These are phyloP conservation scores for Platerodrilus igneus DNA, from an alignment of 2,888 invertebrate genomes.

Conservation along the genomic window DNA sequence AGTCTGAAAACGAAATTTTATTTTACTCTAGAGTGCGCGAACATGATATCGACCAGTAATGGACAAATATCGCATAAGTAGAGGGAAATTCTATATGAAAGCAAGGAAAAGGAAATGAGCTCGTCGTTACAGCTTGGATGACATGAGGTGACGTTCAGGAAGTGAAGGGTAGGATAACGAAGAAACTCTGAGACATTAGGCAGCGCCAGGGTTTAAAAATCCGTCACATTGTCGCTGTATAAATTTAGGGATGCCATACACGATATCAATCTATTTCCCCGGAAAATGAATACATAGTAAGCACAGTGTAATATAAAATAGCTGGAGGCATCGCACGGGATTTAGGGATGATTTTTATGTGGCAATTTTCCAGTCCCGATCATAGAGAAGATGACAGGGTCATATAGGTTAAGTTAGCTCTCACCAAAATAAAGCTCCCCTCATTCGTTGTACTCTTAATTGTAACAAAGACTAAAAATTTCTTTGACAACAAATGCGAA, in stretches of 20 bases:
- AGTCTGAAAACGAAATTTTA: constrained; percentile 8
- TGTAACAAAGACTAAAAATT: constrained; percentile 12
- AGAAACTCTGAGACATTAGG: constrained; percentile 15
- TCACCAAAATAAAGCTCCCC: constrained; percentile 18
- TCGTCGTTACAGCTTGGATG: constrained; percentile 31
- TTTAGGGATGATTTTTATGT: constrained; percentile 45
- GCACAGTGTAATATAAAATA: constrained; percentile 36
- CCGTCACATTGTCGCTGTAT: constrained; percentile 11
- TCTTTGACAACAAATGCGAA: not conserved
- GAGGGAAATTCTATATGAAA: constrained; percentile 31
- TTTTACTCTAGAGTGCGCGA: constrained; percentile 20
- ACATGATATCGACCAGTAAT: constrained; percentile 33
- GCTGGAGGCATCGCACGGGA: constrained; percentile 33
- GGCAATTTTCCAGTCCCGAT: constrained; percentile 47
- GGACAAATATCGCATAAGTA: constrained; percentile 33
- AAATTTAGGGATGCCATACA: constrained; percentile 15
- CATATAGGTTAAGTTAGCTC: constrained; percentile 42
- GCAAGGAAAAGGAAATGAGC: constrained; percentile 36
- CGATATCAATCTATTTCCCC: constrained; percentile 42
- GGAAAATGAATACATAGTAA: constrained; percentile 41
- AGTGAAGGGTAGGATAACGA: constrained; percentile 23
- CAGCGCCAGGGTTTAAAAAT: constrained; percentile 11
- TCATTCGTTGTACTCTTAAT: constrained; percentile 19
- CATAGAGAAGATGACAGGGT: constrained; percentile 44
- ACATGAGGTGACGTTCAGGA: constrained; percentile 31